Evolutionary conservation across 1,140 invertebrate species (phyloP).

Genomic region (Aphaenogaster ashmeadi): DNA sequence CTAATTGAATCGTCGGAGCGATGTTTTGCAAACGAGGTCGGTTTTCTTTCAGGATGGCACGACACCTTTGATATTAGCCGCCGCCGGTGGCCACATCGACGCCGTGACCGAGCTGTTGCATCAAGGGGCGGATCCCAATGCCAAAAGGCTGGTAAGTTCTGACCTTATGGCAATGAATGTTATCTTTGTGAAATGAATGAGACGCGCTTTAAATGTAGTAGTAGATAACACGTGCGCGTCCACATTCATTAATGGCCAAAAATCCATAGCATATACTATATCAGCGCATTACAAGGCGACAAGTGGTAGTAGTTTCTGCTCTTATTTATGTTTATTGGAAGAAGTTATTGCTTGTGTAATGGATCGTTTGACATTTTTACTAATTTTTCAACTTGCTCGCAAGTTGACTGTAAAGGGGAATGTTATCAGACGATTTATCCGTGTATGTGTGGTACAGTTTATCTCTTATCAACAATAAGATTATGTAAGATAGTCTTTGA

Average conservation of each 20-base stretch:
- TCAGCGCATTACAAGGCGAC: neutral
- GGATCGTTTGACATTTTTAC: neutral
- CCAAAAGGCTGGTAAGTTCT: conserved; percentile 92
- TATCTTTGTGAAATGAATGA: conserved; percentile 23
- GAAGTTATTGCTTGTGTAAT: neutral
- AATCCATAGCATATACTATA: neutral
- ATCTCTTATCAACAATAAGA: neutral
- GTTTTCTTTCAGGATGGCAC: conserved; percentile 93
- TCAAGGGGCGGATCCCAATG: conserved; percentile 95
- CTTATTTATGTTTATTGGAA: neutral
- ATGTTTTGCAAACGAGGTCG: conserved; percentile 1
- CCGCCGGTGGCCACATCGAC: conserved; percentile 95
- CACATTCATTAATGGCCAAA: neutral
- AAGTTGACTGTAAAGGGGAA: neutral
- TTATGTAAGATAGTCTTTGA: neutral
- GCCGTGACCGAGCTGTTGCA: conserved; percentile 95
- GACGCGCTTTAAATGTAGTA: conserved; percentile 19
- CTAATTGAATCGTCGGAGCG: conserved; percentile 31
- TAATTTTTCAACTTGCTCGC: conserved; percentile 2
- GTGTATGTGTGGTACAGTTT: neutral
- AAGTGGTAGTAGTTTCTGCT: neutral
- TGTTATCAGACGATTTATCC: conserved; percentile 19
- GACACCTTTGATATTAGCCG: conserved; percentile 95
- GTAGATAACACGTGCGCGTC: conserved; percentile 36
- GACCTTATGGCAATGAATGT: conserved; percentile 25